These are phyloP conservation scores for Molorchus minor DNA, from an alignment of 2,888 invertebrate species.

Conservation along the genomic window DNA sequence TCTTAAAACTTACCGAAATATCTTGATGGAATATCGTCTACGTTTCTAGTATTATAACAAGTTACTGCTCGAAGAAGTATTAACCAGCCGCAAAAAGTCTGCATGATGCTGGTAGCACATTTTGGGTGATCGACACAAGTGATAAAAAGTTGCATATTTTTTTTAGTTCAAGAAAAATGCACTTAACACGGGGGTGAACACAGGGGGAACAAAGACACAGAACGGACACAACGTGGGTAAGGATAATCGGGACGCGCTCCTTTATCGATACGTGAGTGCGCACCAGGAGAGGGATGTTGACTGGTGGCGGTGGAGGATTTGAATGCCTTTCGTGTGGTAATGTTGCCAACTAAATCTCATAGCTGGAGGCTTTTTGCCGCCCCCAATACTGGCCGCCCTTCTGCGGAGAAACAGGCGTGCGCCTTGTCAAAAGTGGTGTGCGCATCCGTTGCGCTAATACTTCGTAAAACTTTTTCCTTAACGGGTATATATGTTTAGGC, in stretches of 20 bases:
- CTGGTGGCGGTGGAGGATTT: constrained; percentile 39
- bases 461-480: constrained; percentile 48
- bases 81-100: constrained; percentile 40
- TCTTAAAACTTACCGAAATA: constrained; percentile 50
- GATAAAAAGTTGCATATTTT: neutral
- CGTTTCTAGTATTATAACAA: constrained; percentile 37
- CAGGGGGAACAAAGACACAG: constrained; percentile 25
- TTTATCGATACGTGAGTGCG: constrained; percentile 47
- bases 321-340: constrained; percentile 55
- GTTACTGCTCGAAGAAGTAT: constrained; percentile 39
- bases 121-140: neutral
- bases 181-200: constrained; percentile 22
- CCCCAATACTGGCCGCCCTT: constrained; percentile 58
- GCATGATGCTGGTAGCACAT: constrained; percentile 42
- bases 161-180: constrained; percentile 6
- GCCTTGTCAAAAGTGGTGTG: constrained; percentile 47
- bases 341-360: constrained; percentile 60
- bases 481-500: constrained; percentile 47
- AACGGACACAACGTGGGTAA: neutral
- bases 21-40: constrained; percentile 28
- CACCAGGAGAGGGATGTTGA: constrained; percentile 49
- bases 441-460: constrained; percentile 39
- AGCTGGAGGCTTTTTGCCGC: constrained; percentile 59
- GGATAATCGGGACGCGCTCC: constrained; percentile 32
- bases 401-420: constrained; percentile 57